Evolutionary conservation across 2,797 vertebrate species (phyloP).

Genomic region (Acomys russatus): DNA sequence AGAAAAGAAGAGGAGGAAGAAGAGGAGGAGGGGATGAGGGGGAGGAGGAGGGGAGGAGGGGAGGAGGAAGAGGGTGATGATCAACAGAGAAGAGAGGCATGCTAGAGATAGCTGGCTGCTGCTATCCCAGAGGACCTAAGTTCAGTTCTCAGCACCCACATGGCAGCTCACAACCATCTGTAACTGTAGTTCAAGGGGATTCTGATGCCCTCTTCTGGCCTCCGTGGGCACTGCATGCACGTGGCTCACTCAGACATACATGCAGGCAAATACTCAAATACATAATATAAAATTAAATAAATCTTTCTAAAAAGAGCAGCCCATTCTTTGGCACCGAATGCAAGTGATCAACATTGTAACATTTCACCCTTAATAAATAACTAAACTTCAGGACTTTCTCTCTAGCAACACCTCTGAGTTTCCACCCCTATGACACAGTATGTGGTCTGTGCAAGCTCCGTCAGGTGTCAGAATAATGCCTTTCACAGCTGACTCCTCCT

Average conservation of each 20-base stretch:
- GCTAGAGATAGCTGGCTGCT: background rate
- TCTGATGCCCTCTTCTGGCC: background rate
- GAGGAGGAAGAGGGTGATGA: background rate
- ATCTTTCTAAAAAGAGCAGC: background rate
- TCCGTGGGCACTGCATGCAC: background rate
- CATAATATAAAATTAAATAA: background rate
- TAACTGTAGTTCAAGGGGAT: background rate
- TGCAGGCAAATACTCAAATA: background rate
- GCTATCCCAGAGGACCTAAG: background rate
- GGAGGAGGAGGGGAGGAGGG: no score
- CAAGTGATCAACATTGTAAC: background rate
- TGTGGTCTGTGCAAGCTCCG: background rate
- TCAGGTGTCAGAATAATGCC: slow-evolving; percentile 55
- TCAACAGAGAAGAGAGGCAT: background rate
- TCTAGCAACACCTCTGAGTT: background rate
- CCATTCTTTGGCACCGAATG: background rate
- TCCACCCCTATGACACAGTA: background rate
- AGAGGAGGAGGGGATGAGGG: no score
- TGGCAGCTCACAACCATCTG: background rate
- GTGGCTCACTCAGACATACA: background rate
- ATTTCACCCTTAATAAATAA: background rate
- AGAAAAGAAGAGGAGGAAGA: no score
- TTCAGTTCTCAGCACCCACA: background rate
- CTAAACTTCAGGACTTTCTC: background rate
- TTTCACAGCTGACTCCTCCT: slow-evolving; percentile 46